Evolutionary conservation across 2,113 vertebrate species (phyloP), one percentile per base, ranked within the genome.

Genomic region (Corythaixoides concolor): DNA sequence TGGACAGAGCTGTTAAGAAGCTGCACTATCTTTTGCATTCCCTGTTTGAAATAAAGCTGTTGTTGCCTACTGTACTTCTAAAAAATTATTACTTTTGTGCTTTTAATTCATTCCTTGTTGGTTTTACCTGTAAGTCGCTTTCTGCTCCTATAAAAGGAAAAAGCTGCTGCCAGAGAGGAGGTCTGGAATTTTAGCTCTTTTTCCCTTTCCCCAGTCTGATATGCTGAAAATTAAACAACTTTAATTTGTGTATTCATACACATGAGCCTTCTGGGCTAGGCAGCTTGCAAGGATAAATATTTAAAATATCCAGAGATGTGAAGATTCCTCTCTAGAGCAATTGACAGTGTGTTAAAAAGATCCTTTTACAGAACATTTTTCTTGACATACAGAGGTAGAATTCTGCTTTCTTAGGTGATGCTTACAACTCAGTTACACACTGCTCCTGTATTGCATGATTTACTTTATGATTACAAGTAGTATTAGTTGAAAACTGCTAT

Each of bases 271-370:
- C 63, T 80, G 70, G n/a, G 37, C 50, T 49, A 77, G 47, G 55
- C 45, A 94, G 39, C 70, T 83, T 88, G 55, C 67, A 85, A 69
- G 55, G 41, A 81, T 96, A 92, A 96, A 94, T 94, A 96, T 86
- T 93, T 93, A 24, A 92, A 92, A 85, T 93, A 90, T 33, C 79
- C 58, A 92, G 75, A 95, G 78, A 80, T 72, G 22, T 0, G 4
- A 88, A 83, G 63, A 74, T 74, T 93, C 45, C 41, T 88, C 45
- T 91, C 62, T 64, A 58, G 55, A 95, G 58, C 26, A 78, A 35
- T 16, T 85, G 72, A 27, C 53, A 89, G 3, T 20, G 7, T 83
- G 67, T 53, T 79, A 85, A 85, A 91, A 95, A 74, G 28, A 47
- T 37, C 7, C 9, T 62, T 93, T 89, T 35, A 59, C 41, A 72